Percentiles rank a stretch among this genome's conserved stretches.
Conservation (phyloP, 2,797 vertebrate species). For the Mus spretus region DNA sequence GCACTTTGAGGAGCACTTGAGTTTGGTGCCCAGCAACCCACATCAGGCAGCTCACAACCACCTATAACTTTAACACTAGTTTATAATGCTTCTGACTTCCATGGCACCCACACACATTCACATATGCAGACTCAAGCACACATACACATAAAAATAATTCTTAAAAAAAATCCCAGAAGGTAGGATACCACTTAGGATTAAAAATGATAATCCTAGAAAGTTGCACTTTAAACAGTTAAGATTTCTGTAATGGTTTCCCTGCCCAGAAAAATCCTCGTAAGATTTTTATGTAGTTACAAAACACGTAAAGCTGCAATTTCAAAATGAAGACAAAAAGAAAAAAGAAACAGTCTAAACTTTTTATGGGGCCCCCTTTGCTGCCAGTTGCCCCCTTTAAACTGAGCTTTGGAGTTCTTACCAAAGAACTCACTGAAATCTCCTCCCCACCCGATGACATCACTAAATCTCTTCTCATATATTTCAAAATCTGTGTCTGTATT, state of each 20-base stretch:
- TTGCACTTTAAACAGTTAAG: slow-evolving; percentile 15
- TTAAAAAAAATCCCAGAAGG: background rate
- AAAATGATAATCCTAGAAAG: background rate
- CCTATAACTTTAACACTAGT: background rate
- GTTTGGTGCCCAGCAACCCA: background rate
- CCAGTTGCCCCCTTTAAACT: background rate
- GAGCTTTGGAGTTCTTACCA: background rate
- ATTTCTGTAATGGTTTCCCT: slow-evolving; percentile 53
- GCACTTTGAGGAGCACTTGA: background rate
- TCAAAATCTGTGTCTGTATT: background rate
- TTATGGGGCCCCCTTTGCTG: background rate
- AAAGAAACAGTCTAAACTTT: background rate
- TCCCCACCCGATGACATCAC: background rate
- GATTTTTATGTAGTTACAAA: slow-evolving; percentile 12
- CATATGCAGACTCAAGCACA: background rate
- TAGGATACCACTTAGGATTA: background rate
- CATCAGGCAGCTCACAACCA: background rate
- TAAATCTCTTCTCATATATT: background rate
- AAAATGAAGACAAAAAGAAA: slow-evolving; percentile 27
- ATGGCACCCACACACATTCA: background rate
- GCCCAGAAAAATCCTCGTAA: slow-evolving; percentile 16
- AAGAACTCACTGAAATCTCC: background rate
- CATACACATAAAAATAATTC: background rate
- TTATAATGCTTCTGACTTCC: background rate
- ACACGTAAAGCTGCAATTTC: slow-evolving; percentile 39